Percentiles rank a stretch among this genome's conserved stretches.
phyloP scores from a whole-genome alignment of 2,888 invertebrate genomes.

The Notocelia uddmanniana region DNA sequence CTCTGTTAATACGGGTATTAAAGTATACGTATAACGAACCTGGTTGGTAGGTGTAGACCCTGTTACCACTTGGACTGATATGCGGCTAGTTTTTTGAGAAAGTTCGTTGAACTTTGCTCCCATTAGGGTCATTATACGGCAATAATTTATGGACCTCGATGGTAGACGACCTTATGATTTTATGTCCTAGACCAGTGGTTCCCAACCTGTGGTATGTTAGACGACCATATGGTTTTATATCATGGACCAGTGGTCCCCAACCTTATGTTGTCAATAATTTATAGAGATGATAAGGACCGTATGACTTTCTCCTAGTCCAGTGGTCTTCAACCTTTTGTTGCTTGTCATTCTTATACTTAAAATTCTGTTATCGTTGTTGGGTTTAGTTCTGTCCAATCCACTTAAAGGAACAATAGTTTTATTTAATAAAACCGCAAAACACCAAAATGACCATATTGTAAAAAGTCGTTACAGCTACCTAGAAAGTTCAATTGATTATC shows the following conservation, averaged over 20 bases:
- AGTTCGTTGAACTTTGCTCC: constrained; percentile 33
- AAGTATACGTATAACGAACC: neutral
- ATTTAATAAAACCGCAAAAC: too few species aligned
- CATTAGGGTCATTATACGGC: constrained; percentile 14
- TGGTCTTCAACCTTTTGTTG: neutral
- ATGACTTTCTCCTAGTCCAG: constrained; percentile 3
- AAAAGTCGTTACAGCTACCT: too few species aligned
- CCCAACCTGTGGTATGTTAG: neutral
- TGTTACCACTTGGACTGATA: neutral
- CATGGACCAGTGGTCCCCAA: neutral
- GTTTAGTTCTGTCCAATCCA: too few species aligned
- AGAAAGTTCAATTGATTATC: too few species aligned
- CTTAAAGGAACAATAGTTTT: too few species aligned
- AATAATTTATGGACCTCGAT: constrained; percentile 7
- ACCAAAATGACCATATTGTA: too few species aligned
- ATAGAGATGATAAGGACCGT: neutral
- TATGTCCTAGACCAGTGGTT: neutral
- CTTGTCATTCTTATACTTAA: neutral
- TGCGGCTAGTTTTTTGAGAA: constrained; percentile 17
- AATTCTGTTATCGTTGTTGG: too few species aligned
- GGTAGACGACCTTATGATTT: neutral
- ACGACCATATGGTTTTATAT: constrained; percentile 7
- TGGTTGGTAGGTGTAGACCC: constrained; percentile 18
- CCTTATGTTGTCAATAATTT: neutral
- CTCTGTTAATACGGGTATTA: too few species aligned